These are phyloP conservation scores for Acrobasis suavella DNA, from an alignment of 2,888 invertebrate species.

Conservation along the genomic window DNA sequence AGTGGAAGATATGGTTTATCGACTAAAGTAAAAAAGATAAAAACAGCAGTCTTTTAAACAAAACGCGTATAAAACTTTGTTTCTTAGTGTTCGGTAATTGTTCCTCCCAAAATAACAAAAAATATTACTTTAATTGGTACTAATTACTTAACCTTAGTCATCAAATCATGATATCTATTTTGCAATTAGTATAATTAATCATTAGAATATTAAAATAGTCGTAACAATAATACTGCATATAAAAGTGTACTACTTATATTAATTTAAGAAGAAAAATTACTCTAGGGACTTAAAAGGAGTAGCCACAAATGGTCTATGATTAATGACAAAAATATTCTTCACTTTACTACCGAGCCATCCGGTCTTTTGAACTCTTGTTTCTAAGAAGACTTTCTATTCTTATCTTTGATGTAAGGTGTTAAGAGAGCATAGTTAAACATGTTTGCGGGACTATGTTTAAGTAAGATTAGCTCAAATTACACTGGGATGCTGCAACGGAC, in stretches of 20 bases:
- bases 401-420: slow-evolving; percentile 48
- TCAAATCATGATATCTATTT: too few relatives aligned
- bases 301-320: slow-evolving; percentile 43
- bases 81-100: too few relatives aligned
- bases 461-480: slow-evolving; percentile 46
- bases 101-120: too few relatives aligned
- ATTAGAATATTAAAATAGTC: neutral
- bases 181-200: neutral
- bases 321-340: slow-evolving; percentile 44
- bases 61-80: neutral
- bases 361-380: slow-evolving; percentile 37
- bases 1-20: neutral
- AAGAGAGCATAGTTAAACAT: slow-evolving; percentile 45
- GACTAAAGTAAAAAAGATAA: neutral
- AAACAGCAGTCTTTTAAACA: neutral
- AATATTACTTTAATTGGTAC: too few relatives aligned
- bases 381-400: slow-evolving; percentile 32
- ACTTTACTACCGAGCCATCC: slow-evolving; percentile 37
- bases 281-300: slow-evolving; percentile 33
- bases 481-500: slow-evolving; percentile 51
- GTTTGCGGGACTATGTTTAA: slow-evolving; percentile 45
- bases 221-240: neutral
- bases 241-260: neutral
- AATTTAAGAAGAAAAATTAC: neutral
- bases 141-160: too few relatives aligned